phyloP scores from a whole-genome alignment of 2,113 vertebrate genomes.

The Malurus elegans region DNA sequence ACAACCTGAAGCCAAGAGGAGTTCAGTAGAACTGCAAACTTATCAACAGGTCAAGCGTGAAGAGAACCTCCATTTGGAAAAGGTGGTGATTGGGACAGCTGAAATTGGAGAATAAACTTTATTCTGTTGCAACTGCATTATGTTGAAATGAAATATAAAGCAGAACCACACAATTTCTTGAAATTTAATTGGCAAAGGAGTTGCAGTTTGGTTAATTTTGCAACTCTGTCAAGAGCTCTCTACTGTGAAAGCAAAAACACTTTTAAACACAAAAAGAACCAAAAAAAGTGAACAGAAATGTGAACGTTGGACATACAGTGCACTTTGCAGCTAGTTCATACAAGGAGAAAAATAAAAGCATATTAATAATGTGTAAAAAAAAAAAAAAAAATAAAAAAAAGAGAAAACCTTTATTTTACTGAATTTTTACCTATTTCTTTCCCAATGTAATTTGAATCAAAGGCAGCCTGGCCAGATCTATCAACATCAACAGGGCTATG shows the following conservation, averaged over 20 bases:
- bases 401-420: background rate
- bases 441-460: background rate
- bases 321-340: background rate
- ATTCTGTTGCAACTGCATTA: background rate
- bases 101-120: background rate
- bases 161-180: background rate
- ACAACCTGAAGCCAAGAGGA: background rate
- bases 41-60: background rate
- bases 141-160: background rate
- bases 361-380: background rate
- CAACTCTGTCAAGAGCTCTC: background rate
- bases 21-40: background rate
- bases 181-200: background rate
- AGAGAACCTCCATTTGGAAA: background rate
- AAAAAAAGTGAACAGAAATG: background rate
- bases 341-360: background rate
- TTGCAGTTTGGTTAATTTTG: background rate
- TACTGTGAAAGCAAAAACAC: background rate
- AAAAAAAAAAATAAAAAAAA: background rate
- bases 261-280: background rate
- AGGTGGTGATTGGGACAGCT: fast-evolving
- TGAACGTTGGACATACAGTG: background rate
- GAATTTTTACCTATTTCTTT: background rate
- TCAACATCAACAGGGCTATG: background rate
- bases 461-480: background rate